Conservation (phyloP, 2,113 vertebrate species). For the Hiodon alosoides region DNA sequence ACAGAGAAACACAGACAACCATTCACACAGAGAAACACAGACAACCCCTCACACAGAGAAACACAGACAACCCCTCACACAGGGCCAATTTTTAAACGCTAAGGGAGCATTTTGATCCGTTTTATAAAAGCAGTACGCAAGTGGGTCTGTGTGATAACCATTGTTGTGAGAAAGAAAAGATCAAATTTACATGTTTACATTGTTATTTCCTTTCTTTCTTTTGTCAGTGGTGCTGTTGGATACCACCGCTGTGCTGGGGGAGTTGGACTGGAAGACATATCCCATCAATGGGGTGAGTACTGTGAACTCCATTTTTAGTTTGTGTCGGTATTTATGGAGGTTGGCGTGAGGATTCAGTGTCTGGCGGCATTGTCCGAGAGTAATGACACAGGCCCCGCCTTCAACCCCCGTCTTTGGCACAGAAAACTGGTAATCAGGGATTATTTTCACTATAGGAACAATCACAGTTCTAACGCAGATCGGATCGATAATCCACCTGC, state of each 20-base stretch:
- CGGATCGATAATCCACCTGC: conserved; percentile 6
- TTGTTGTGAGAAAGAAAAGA: too few relatives aligned
- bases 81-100: too few relatives aligned
- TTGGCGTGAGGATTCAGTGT: neutral
- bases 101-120: too few relatives aligned
- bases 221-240: conserved; percentile 89
- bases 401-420: neutral
- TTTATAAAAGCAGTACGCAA: too few relatives aligned
- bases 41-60: too few relatives aligned
- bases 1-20: too few relatives aligned
- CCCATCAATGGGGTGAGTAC: conserved; percentile 93
- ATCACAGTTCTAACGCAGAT: neutral
- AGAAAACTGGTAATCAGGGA: neutral
- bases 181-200: neutral
- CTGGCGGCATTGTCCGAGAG: too few relatives aligned
- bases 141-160: too few relatives aligned
- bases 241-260: conserved; percentile 84
- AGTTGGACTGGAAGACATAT: conserved; percentile 93
- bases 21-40: too few relatives aligned
- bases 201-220: conserved; percentile 39
- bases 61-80: too few relatives aligned
- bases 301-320: neutral
- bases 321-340: neutral
- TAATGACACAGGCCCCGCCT: too few relatives aligned
- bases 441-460: neutral